A percentile compares a stretch with the other conserved stretches of the same genome.
Evolutionary conservation across 2,888 invertebrate genomes (phyloP).

Genomic region (Agrilus biguttatus): DNA sequence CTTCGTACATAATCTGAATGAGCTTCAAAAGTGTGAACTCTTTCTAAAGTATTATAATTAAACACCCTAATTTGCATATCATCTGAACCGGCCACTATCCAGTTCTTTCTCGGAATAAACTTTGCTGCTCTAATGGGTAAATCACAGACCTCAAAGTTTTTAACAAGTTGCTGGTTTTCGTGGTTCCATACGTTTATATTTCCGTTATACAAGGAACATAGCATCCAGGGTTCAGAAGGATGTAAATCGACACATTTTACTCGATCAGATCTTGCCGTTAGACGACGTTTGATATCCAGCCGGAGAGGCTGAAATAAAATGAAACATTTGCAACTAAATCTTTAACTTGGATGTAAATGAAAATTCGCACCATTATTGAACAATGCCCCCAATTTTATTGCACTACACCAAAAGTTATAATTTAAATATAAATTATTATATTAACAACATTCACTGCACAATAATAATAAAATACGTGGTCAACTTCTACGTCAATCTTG

Average conservation of each 20-base stretch:
- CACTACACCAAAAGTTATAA: no score
- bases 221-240: conserved; percentile 96
- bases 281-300: conserved; percentile 93
- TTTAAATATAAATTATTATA: no score
- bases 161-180: conserved; percentile 82
- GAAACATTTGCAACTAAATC: no score
- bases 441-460: no score
- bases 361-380: no score
- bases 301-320: conserved; percentile 63
- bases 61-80: conserved; percentile 91
- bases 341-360: no score
- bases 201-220: conserved; percentile 96
- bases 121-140: conserved; percentile 90
- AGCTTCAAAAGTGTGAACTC: conserved; percentile 92
- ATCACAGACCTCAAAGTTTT: conserved; percentile 89
- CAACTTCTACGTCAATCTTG: no score
- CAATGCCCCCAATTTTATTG: no score
- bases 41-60: conserved; percentile 96
- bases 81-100: conserved; percentile 96
- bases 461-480: no score
- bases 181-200: conserved; percentile 99
- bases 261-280: conserved; percentile 94
- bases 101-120: conserved; percentile 95
- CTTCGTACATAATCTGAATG: conserved; percentile 97
- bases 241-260: conserved; percentile 98